Evolutionary conservation across 2,113 vertebrate species (phyloP), one percentile per base, ranked within the genome.

Genomic region (Hemibagrus wyckioides): DNA sequence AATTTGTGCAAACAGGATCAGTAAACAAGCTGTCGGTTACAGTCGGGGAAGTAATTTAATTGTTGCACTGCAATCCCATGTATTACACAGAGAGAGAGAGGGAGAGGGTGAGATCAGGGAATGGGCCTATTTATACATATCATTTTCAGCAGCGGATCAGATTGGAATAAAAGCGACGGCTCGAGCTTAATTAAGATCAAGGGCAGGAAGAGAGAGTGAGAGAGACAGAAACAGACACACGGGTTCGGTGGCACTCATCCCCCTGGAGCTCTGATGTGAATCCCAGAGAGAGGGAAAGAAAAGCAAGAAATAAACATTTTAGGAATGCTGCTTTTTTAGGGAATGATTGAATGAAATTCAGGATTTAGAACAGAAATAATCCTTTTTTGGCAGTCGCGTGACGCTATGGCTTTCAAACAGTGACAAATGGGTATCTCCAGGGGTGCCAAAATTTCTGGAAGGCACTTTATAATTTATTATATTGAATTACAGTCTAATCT

Each of bases 21-120:
- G 91, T 91, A 91, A 92, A 92, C 90, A 91, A 90, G 88, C 85
- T 84, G 85, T 87, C 91, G 85, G 83, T 90, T 90, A 91, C 90
- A 85, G 89, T 91, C 52, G 73, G 85, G 65, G 33, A 90, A 87
- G 75, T 85, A 69, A 85, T 88, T 83, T 89, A 91, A 91, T 90
- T 91, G 88, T 83, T 87, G 84, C 59, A 63, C 80, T 65, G 52
- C 57, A 65, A 86, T 86, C 85, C 63, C 85, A 82, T 82, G 77
- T 54, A 73, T 88, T 85, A 82, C 87, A 81, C 1, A 54, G 15
- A 80, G 17, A 36, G 3, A n/a, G 44, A 77, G 44, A 77, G 75
- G 50, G 41, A 48, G 21, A 28, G 41, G 41, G 48, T 30, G 52
- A 63, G 82, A 69, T 77, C 56, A 17, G 30, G 39, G 48, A 52